Evolutionary conservation across 2,888 invertebrate species (phyloP), one percentile per base, ranked within the genome.

Genomic region (Synergus japonicus): DNA sequence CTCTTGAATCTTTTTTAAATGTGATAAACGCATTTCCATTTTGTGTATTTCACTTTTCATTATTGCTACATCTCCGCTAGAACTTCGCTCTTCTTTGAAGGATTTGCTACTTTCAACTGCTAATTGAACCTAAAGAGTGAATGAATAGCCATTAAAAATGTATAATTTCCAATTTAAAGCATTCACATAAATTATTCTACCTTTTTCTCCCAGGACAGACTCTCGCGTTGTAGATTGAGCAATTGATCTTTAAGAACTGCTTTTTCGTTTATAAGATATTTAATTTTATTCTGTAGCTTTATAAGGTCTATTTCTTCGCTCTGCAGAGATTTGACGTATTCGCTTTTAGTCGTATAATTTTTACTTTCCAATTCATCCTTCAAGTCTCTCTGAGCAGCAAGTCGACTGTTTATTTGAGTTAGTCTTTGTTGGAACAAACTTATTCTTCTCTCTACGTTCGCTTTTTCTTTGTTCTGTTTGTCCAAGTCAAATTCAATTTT

Each of bases 31-130:
- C 90, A 97, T 96, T 92, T 96, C 95, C 97, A 97, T 97, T 85
- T 96, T 94, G 87, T 97, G 97, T 88, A 97, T 97, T 93, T 97
- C 97, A 60, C 93, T 93, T 89, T 94, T 95, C 97, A 97, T 97
- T 49, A 93, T 93, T 0, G 95, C 95, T 29, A 97, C 94, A 90
- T 97, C 97, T 2, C 97, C 96, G 7, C 93, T 94, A 2, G 93
- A 92, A 0, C 94, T 93, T 79, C 94, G 93, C 79, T 96, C 96
- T 54, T 94, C 93, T 78, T 94, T 94, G 76, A 96, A 94, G 87
- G 94, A 95, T 85, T 94, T 94, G 87, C 95, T 95, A 0, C 96
- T 94, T 89, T 97, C 96, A 37, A 94, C 94, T 2, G 96, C 95
- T 87, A 97, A 90, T 85, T 95, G 89, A 41, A 92, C 87, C 91